Evolutionary conservation across 2,797 vertebrate genomes (phyloP), one percentile per base, ranked within the genome.

Genomic region (Pitangus sulphuratus): DNA sequence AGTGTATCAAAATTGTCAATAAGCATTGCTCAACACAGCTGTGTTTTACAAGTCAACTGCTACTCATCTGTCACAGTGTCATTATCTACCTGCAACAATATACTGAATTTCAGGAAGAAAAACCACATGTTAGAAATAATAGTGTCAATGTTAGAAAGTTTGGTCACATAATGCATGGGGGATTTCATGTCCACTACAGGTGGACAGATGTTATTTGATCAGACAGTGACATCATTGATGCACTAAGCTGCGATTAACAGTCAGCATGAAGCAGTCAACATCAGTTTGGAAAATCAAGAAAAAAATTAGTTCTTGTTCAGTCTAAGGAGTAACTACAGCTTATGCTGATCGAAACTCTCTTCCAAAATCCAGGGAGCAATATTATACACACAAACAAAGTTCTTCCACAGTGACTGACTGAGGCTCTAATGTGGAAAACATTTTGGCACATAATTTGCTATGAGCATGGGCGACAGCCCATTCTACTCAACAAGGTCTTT

Each of bases 1-100:
- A 84, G 26, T 75, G 31, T 89, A 93, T 83, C 83, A 96, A 94
- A 96, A 92, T 4, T 42, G 45, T 91, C 93, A 90, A 85, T 64
- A 91, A 90, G 77, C 71, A n/a, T 75, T 90, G 58, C 75, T 91
- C 91, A 93, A 10, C 2, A 64, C 50, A 90, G 77, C 56, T 84
- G 50, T 71, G 40, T 64, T 88, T 88, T 66, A 93, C 48, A 76
- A 37, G 35, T 76, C 76, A 87, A 47, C 81, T 54, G 84, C 81
- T 88, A 33, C 72, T 95, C 39, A 53, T 77, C 69, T 53, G 39
- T 95, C 90, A 93, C 92, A 92, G 88, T 74, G 90, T 58, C 40
- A 2, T 85, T 51, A 84, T 9, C 71, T 45, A 80, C 21, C 86
- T 84, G 51, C 48, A 95, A 92, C 22, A 45, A 90, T 18, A 68